phyloP scores from a whole-genome alignment of 1,140 invertebrate species.

The Drosophila rhopaloa region DNA sequence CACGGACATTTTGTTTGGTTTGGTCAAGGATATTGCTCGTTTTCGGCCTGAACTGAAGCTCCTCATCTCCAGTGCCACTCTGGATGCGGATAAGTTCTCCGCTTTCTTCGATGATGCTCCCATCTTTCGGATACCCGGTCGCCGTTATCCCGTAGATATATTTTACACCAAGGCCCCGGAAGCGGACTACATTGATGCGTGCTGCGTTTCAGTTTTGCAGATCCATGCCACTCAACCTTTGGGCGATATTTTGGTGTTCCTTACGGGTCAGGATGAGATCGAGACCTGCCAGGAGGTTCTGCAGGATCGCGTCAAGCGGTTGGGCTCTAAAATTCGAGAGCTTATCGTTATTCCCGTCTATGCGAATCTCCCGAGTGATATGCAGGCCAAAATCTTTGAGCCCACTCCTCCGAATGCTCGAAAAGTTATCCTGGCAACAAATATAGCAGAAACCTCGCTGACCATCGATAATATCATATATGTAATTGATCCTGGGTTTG shows the following conservation, averaged over 20 bases:
- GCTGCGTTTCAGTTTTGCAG: conserved; percentile 97
- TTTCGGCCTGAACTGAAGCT: conserved; percentile 98
- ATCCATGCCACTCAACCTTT: conserved; percentile 98
- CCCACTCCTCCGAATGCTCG: conserved; percentile 97
- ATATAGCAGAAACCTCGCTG: conserved; percentile 99
- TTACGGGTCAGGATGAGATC: conserved; percentile 98
- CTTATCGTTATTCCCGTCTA: conserved; percentile 98
- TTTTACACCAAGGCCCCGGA: conserved; percentile 99
- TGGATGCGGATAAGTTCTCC: conserved; percentile 99
- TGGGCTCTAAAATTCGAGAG: conserved; percentile 97
- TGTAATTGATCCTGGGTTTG: conserved; percentile 99
- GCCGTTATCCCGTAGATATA: conserved; percentile 94
- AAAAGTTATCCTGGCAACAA: conserved; percentile 98
- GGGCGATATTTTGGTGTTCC: conserved; percentile 98
- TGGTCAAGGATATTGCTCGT: conserved; percentile 98
- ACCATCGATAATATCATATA: conserved; percentile 99
- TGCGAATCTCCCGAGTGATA: conserved; percentile 98
- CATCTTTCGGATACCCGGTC: conserved; percentile 98
- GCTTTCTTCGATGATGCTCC: conserved; percentile 99
- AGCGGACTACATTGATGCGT: conserved; percentile 99
- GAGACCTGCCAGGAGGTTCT: conserved; percentile 98
- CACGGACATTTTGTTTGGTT: conserved; percentile 98
- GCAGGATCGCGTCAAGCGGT: conserved; percentile 93
- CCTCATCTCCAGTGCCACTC: conserved; percentile 98
- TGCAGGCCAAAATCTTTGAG: conserved; percentile 99